phyloP scores from a whole-genome alignment of 2,888 invertebrate genomes.

The Sarcophaga caerulescens region DNA sequence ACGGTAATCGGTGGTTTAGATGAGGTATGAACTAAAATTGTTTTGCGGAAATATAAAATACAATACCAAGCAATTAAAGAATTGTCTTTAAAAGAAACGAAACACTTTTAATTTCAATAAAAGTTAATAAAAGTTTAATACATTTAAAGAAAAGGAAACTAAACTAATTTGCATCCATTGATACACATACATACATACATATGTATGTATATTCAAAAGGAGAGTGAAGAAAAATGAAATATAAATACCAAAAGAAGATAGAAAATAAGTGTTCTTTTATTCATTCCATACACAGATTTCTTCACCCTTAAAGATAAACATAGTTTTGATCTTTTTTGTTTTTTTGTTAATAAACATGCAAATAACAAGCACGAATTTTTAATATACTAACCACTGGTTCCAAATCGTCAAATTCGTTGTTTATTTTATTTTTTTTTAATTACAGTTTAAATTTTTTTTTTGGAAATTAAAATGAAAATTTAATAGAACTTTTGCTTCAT shows the following conservation, averaged over 20 bases:
- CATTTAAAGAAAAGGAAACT: neutral
- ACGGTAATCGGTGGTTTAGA: slow-evolving; percentile 65
- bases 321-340: neutral
- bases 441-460: slow-evolving; percentile 31
- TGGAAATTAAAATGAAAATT: slow-evolving; percentile 71
- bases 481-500: slow-evolving; percentile 74
- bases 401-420: slow-evolving; percentile 77
- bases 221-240: slow-evolving; percentile 2
- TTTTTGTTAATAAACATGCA: slow-evolving; percentile 36
- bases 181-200: neutral
- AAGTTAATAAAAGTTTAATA: neutral
- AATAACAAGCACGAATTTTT: slow-evolving; percentile 56
- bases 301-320: slow-evolving; percentile 24
- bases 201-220: neutral
- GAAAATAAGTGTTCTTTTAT: neutral
- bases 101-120: neutral
- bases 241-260: neutral
- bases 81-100: neutral
- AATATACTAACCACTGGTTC: slow-evolving; percentile 78
- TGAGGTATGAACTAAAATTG: slow-evolving; percentile 65
- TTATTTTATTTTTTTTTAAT: slow-evolving; percentile 32
- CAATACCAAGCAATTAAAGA: neutral
- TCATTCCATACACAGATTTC: neutral
- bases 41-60: neutral
- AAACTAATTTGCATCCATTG: slow-evolving; percentile 4